Evolutionary conservation across 1,140 invertebrate species (phyloP).

Genomic region (Caenorhabditis briggsae): DNA sequence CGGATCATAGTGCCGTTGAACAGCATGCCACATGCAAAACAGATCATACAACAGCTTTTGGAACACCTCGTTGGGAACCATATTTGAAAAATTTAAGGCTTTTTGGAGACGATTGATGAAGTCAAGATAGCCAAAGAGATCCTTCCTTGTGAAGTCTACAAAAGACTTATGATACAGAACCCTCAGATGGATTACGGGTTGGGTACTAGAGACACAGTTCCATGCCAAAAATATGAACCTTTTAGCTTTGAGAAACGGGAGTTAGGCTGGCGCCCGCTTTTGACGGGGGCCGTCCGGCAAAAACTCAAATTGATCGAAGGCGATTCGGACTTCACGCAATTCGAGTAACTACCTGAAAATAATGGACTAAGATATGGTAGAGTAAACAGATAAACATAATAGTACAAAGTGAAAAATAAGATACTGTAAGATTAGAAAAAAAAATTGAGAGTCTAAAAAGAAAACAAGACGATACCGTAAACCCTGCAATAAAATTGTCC

Average conservation of each 20-base stretch:
- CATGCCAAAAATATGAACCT: conserved; percentile 37
- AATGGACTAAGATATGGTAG: not conserved
- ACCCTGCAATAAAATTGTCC: too few species aligned
- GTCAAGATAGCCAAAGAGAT: not conserved
- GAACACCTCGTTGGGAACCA: conserved; percentile 75
- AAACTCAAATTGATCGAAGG: conserved; percentile 45
- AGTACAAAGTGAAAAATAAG: not conserved
- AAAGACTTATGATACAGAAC: conserved; percentile 45
- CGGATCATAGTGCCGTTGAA: conserved; percentile 77
- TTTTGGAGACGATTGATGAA: conserved; percentile 5
- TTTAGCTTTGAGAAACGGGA: conserved; percentile 18
- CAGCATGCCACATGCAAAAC: conserved; percentile 78
- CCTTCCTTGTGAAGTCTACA: conserved; percentile 3
- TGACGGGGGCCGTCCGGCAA: conserved; percentile 48
- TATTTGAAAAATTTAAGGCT: conserved; percentile 27
- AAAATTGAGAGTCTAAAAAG: too few species aligned
- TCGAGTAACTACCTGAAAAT: conserved; percentile 37
- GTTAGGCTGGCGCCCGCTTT: conserved; percentile 38
- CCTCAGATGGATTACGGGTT: conserved; percentile 12
- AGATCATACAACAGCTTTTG: conserved; percentile 77
- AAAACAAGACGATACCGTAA: too few species aligned
- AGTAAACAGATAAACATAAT: not conserved
- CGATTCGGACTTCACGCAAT: not conserved
- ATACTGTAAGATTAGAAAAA: too few species aligned
- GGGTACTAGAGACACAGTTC: conserved; percentile 27